These are phyloP conservation scores for Leptinotarsa tumamoca DNA, from an alignment of 2,888 invertebrate genomes.

Conservation along the genomic window DNA sequence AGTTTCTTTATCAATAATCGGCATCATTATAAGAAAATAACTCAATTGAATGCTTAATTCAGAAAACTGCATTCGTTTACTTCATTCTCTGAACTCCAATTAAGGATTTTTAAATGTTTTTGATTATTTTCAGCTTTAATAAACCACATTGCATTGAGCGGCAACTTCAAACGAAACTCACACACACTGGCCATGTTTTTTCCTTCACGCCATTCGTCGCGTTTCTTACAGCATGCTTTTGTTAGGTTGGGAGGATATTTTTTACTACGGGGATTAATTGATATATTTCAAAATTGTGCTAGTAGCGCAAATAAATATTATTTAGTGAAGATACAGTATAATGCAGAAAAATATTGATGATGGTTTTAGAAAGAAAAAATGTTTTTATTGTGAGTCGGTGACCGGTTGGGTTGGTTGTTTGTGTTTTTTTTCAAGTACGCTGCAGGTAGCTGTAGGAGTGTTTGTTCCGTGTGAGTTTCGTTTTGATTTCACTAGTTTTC, in stretches of 20 bases:
- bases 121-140: slow-evolving; percentile 60
- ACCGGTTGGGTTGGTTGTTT: not conserved
- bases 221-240: slow-evolving; percentile 17
- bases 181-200: slow-evolving; percentile 36
- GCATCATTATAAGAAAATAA: slow-evolving; percentile 55
- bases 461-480: too few species aligned
- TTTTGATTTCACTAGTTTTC: too few species aligned
- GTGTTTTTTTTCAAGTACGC: too few species aligned
- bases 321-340: not conserved
- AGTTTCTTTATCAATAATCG: slow-evolving; percentile 52
- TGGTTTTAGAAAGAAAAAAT: not conserved
- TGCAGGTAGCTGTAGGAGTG: too few species aligned
- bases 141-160: slow-evolving; percentile 57
- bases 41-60: slow-evolving; percentile 60
- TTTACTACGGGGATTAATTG: not conserved
- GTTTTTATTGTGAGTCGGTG: not conserved
- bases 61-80: slow-evolving; percentile 57
- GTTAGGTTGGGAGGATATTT: not conserved
- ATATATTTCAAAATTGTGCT: not conserved
- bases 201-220: slow-evolving; percentile 37
- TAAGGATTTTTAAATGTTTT: slow-evolving; percentile 61
- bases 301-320: not conserved
- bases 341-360: too few species aligned
- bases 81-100: slow-evolving; percentile 58
- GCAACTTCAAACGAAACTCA: slow-evolving; percentile 53